These are phyloP conservation scores for Mus minutoides DNA, from an alignment of 2,797 vertebrate genomes.

Conservation along the genomic window DNA sequence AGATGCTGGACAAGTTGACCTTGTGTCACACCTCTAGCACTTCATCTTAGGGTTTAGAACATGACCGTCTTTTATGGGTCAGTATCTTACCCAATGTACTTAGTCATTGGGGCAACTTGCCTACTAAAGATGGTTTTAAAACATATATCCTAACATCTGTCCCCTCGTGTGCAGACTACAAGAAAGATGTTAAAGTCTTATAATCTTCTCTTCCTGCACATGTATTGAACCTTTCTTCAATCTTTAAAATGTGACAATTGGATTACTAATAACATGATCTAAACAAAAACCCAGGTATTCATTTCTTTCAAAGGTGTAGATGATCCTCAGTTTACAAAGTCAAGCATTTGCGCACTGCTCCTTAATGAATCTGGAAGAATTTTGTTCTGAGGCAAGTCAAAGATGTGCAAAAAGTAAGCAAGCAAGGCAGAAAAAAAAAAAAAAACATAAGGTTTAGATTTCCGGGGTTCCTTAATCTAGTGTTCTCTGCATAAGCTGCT, in stretches of 20 bases:
- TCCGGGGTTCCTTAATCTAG: background rate
- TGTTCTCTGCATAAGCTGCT: background rate
- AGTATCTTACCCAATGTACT: background rate
- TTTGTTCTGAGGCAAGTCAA: constrained; percentile 16
- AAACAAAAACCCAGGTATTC: background rate
- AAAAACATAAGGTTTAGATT: background rate
- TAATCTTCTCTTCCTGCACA: background rate
- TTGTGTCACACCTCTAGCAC: background rate
- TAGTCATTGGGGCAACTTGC: background rate
- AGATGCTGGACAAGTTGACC: background rate
- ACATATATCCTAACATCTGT: background rate
- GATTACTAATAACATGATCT: background rate
- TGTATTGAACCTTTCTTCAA: background rate
- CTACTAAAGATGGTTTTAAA: background rate
- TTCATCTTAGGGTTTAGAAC: background rate
- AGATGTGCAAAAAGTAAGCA: background rate
- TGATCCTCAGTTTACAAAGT: background rate
- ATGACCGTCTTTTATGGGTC: background rate
- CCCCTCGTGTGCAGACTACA: background rate
- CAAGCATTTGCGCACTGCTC: background rate
- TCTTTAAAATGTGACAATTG: background rate
- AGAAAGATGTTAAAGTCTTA: background rate
- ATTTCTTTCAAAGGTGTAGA: constrained; percentile 7
- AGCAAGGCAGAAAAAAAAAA: background rate
- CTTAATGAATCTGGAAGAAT: background rate